phyloP scores from a whole-genome alignment of 2,113 vertebrate genomes.

The Kryptolebias marmoratus region DNA sequence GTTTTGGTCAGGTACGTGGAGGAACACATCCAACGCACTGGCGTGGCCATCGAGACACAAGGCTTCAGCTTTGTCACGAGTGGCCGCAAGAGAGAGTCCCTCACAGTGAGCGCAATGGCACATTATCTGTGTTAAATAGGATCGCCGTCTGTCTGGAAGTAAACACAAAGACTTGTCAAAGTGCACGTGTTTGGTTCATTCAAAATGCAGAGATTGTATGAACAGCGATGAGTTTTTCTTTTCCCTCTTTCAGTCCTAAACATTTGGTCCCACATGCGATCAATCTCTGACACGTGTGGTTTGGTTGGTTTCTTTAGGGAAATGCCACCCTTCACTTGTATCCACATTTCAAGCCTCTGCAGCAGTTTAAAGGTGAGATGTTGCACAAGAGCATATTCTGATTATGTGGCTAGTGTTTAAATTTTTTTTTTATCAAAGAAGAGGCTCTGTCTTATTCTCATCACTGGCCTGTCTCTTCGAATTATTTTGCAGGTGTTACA shows the following conservation, averaged over 20 bases:
- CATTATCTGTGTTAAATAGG: background rate
- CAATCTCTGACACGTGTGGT: background rate
- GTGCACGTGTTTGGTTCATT: background rate
- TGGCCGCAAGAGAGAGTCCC: constrained; percentile 86
- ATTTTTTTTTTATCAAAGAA: too few species aligned
- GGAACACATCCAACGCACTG: constrained; percentile 88
- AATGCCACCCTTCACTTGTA: constrained; percentile 87
- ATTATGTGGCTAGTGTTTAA: too few species aligned
- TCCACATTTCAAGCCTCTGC: constrained; percentile 85
- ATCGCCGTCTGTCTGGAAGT: background rate
- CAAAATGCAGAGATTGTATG: background rate
- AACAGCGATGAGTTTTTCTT: background rate
- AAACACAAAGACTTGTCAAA: background rate
- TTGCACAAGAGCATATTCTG: too few species aligned
- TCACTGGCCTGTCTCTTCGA: background rate
- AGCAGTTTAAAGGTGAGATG: constrained; percentile 83
- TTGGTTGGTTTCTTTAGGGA: constrained; percentile 71
- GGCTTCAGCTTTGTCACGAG: constrained; percentile 88
- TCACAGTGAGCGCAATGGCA: constrained; percentile 78
- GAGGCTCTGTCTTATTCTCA: background rate
- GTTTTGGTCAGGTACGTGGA: constrained; percentile 82
- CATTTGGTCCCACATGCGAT: background rate
- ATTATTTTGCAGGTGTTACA: constrained; percentile 75
- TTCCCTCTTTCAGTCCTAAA: background rate
- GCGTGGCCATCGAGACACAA: constrained; percentile 87